Evolutionary conservation across 2,113 vertebrate species (phyloP).

Genomic region (Mesoclemmys tuberculata): DNA sequence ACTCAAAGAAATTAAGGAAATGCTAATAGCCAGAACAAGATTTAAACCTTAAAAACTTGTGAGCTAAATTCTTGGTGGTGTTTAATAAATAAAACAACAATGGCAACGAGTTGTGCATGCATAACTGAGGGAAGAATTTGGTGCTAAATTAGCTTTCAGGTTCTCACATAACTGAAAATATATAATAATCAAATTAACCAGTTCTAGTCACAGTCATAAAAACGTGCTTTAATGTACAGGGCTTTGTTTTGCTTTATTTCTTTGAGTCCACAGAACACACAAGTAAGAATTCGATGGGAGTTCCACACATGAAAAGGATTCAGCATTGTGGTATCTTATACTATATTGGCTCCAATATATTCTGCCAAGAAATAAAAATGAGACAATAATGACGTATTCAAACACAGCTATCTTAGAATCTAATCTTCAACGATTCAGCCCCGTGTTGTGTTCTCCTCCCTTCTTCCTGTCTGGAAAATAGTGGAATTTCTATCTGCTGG

Average conservation of each 20-base stretch:
- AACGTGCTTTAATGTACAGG: neutral
- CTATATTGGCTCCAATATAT: neutral
- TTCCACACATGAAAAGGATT: neutral
- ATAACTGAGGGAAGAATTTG: neutral
- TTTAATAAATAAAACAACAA: neutral
- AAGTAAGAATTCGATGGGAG: constrained; percentile 14
- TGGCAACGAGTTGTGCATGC: neutral
- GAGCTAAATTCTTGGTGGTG: neutral
- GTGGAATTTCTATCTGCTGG: neutral
- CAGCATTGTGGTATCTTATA: neutral
- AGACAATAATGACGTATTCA: neutral
- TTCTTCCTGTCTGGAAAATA: neutral
- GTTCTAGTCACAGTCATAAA: neutral
- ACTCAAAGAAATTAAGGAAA: neutral
- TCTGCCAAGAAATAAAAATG: constrained; percentile 5
- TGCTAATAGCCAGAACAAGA: neutral
- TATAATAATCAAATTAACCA: constrained; percentile 23
- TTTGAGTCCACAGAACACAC: neutral
- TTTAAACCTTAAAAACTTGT: neutral
- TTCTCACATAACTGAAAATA: neutral
- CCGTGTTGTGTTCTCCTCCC: neutral
- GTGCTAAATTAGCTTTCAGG: constrained; percentile 9
- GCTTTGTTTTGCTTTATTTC: neutral
- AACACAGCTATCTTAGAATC: neutral
- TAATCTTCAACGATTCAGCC: neutral